Evolutionary conservation across 2,797 vertebrate species (phyloP), one percentile per base, ranked within the genome.

Genomic region (Zenarchopterus dispar): DNA sequence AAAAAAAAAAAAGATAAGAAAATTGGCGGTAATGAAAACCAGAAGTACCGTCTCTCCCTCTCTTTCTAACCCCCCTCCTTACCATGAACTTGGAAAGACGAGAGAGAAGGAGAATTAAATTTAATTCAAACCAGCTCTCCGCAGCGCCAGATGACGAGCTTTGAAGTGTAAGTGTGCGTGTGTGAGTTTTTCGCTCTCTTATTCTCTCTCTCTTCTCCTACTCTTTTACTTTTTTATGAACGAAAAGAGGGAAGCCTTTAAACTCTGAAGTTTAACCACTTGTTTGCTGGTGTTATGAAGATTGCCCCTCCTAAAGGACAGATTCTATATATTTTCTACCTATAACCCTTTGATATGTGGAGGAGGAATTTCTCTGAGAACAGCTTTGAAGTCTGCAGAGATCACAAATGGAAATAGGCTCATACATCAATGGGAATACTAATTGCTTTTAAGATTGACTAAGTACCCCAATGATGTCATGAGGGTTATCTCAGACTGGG

Each of bases 111-210:
- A 95, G 93, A 93, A 93, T 93, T 93, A 89, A 91, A 90, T 86
- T 94, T 97, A 97, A 97, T 96, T 96, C 94, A 96, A 96, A 95
- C 93, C 96, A 97, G 94, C 89, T 93, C 86, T 93, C 86, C 65
- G 31, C 56, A 75, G 88, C 68, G 78, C 94, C 94, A 94, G 92
- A 95, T 93, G 90, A 87, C 84, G 90, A 88, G 89, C 96, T 98
- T 98, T 97, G 95, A 97, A 95, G 96, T 96, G 86, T 86, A 77
- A 85, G 84, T 84, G 86, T 89, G 85, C 79, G 86, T 89, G 84
- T 89, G 86, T 85, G 82, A 82, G 82, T 78, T 86, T 88, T 84
- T 84, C 54, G 50, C 79, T 84, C 76, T 85, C 73, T 84, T 59
- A 67, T 74, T 87, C 71, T 82, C 56, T 62, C 45, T 62, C 71